These are phyloP conservation scores for Trichopria drosophilae DNA, from an alignment of 2,888 invertebrate genomes.

Conservation along the genomic window DNA sequence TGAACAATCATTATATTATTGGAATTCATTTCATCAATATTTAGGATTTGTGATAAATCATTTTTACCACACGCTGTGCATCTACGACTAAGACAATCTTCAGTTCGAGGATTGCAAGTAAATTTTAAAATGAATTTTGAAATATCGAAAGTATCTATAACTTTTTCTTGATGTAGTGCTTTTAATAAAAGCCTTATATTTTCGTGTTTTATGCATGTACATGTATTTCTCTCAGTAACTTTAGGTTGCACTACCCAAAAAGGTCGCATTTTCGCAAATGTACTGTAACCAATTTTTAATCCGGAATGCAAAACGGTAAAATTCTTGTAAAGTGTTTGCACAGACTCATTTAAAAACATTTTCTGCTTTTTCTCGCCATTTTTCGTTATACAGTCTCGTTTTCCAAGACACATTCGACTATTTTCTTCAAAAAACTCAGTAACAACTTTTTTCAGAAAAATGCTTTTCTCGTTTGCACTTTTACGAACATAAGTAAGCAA, in stretches of 20 bases:
- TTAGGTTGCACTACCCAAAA: conserved; percentile 16
- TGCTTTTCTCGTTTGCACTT: too few species aligned
- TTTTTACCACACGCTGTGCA: neutral
- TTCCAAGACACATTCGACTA: conserved; percentile 20
- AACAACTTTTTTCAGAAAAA: too few species aligned
- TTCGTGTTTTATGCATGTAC: conserved; percentile 8
- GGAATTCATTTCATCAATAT: too few species aligned
- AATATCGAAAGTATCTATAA: neutral
- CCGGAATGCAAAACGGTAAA: conserved; percentile 2
- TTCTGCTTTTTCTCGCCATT: conserved; percentile 14
- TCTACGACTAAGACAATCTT: neutral
- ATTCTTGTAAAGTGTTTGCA: conserved; percentile 8
- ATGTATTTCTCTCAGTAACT: conserved; percentile 3
- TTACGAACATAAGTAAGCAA: too few species aligned
- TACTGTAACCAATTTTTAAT: conserved; percentile 4
- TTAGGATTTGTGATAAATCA: too few species aligned
- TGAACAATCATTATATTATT: too few species aligned
- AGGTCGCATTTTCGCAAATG: conserved; percentile 12
- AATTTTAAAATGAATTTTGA: neutral
- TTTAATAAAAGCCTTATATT: neutral
- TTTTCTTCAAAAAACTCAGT: conserved; percentile 15
- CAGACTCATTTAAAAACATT: conserved; percentile 16
- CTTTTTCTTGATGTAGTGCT: neutral
- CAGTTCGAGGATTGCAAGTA: neutral
- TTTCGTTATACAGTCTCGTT: conserved; percentile 10